A percentile compares a stretch with the other conserved stretches of the same genome.
These are phyloP conservation scores for Clarias macrocephalus DNA, from an alignment of 2,113 vertebrate genomes.

Conservation along the genomic window DNA sequence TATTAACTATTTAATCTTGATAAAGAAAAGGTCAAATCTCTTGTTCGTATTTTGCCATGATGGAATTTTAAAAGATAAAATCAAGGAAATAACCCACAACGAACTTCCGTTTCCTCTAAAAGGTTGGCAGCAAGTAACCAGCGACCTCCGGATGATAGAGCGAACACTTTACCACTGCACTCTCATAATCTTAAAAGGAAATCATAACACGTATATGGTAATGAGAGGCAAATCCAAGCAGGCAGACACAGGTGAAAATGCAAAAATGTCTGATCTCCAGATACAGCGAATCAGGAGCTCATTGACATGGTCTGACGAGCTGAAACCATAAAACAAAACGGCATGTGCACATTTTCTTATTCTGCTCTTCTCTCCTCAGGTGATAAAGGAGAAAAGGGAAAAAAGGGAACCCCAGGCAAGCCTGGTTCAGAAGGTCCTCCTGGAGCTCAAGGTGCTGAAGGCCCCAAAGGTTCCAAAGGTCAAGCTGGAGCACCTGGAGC, in stretches of 20 bases:
- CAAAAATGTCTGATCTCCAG: neutral
- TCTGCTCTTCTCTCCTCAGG: slow-evolving; percentile 64
- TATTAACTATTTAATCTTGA: no score
- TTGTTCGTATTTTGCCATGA: neutral
- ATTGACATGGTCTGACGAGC: neutral
- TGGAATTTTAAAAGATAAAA: neutral
- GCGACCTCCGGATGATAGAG: no score
- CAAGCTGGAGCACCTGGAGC: slow-evolving; percentile 81
- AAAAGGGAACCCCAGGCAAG: slow-evolving; percentile 81
- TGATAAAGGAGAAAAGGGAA: slow-evolving; percentile 88
- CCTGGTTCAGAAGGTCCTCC: slow-evolving; percentile 61
- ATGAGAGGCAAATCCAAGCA: neutral
- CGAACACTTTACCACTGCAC: no score
- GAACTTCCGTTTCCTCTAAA: neutral
- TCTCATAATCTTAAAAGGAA: neutral
- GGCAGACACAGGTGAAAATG: neutral
- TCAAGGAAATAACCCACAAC: neutral
- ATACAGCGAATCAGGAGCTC: neutral
- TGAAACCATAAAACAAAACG: neutral
- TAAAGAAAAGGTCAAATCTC: neutral
- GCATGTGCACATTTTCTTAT: neutral
- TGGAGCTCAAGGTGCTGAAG: slow-evolving; percentile 74
- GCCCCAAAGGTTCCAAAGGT: slow-evolving; percentile 84
- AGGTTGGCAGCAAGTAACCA: neutral
- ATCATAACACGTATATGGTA: neutral